Evolutionary conservation across 2,113 vertebrate species (phyloP), one percentile per base, ranked within the genome.

Genomic region (Phocoena phocoena): DNA sequence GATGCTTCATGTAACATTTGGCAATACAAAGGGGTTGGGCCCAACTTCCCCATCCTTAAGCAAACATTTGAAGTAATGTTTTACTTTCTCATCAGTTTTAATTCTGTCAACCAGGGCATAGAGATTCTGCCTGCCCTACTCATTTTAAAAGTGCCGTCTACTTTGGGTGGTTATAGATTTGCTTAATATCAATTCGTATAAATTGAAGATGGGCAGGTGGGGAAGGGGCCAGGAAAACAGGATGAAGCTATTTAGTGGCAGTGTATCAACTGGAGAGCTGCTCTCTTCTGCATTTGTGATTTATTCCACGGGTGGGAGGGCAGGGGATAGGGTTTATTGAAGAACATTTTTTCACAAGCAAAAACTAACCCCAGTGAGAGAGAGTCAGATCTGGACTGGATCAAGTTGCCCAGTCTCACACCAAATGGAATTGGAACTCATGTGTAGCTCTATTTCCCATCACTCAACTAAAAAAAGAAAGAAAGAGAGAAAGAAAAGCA

Each of bases 51-150:
- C 86, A 97, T 98, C 97, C 98, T 98, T 98, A 98, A 98, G 98
- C 96, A 99, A 99, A 99, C 98, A 98, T 95, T 97, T 98, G 97
- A 98, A 98, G 98, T 98, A 96, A 98, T 98, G 97, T 98, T 98
- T 98, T 97, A 96, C 96, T 97, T 98, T 98, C 97, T 98, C 98
- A 96, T 98, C 97, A 97, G 95, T 97, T 98, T 97, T 93, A 96
- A 97, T 98, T 97, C 97, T 98, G 98, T 98, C 97, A 96, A 98
- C 95, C 95, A 90, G 97, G 79, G 80, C 73, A 90, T 91, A 97
- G 55, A 0, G 95, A 95, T 94, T 97, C 95, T 98, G 98, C 92
- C 94, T 95, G 97, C 95, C 96, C 98, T 85, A 62, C 67, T 98
- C 97, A 74, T 95, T 98, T 98, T 94, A 92, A 33, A 21, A 97